A percentile compares a stretch with the other conserved stretches of the same genome.
Evolutionary conservation across 2,888 invertebrate genomes (phyloP).

Genomic region (Megamerina dolium): DNA sequence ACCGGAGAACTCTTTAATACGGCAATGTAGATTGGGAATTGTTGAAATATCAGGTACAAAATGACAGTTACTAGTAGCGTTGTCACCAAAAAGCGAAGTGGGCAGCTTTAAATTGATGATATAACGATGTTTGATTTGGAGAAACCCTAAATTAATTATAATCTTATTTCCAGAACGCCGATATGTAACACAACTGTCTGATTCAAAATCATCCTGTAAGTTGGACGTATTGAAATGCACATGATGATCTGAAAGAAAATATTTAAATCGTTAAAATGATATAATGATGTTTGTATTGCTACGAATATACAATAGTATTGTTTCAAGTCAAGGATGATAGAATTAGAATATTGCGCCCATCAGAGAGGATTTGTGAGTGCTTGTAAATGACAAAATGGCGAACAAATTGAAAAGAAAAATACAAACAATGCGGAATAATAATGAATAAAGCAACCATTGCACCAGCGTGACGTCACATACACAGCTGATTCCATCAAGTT

Average conservation of each 20-base stretch:
- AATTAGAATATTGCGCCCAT: too few relatives aligned
- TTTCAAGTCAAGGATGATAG: too few relatives aligned
- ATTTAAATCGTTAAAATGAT: neutral
- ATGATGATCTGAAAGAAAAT: constrained; percentile 40
- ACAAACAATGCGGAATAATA: too few relatives aligned
- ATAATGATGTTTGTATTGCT: too few relatives aligned
- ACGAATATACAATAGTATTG: too few relatives aligned
- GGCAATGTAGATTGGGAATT: constrained; percentile 47
- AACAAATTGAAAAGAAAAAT: too few relatives aligned
- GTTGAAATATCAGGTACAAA: constrained; percentile 42
- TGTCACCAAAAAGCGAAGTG: constrained; percentile 31
- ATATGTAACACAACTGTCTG: constrained; percentile 46
- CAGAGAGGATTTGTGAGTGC: too few relatives aligned
- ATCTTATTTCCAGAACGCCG: constrained; percentile 47
- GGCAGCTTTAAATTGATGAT: constrained; percentile 46
- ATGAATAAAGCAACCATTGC: too few relatives aligned
- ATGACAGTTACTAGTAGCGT: constrained; percentile 26
- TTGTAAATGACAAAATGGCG: too few relatives aligned
- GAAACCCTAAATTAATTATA: constrained; percentile 46
- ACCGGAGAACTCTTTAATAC: constrained; percentile 46
- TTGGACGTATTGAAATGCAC: constrained; percentile 46
- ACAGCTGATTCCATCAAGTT: too few relatives aligned
- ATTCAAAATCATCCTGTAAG: constrained; percentile 44
- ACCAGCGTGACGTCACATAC: too few relatives aligned
- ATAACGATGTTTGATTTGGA: constrained; percentile 49